Percentiles rank a stretch among this genome's conserved stretches.
phyloP scores from a whole-genome alignment of 2,888 invertebrate species.

The Eledone cirrhosa region DNA sequence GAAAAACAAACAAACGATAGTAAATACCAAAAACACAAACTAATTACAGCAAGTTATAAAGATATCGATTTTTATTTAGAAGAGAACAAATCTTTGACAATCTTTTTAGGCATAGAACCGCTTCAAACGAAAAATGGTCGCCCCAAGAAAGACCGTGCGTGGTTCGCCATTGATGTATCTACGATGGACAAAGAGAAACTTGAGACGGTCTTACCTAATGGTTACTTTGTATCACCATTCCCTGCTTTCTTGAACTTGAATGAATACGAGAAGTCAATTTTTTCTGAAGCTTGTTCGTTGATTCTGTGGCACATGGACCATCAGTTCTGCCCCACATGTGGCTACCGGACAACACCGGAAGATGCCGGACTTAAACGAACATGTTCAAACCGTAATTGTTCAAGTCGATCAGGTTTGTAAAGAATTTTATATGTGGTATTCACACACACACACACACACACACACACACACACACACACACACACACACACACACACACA shows the following conservation, averaged over 20 bases:
- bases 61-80: constrained; percentile 43
- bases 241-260: constrained; percentile 53
- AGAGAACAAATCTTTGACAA: constrained; percentile 44
- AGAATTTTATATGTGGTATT: too few relatives aligned
- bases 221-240: constrained; percentile 44
- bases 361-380: constrained; percentile 63
- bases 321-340: constrained; percentile 68
- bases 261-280: constrained; percentile 59
- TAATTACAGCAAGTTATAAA: constrained; percentile 44
- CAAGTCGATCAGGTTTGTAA: constrained; percentile 56
- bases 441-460: too few relatives aligned
- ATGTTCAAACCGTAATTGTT: constrained; percentile 57
- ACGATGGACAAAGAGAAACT: constrained; percentile 41
- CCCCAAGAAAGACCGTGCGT: constrained; percentile 43
- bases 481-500: too few relatives aligned
- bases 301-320: constrained; percentile 67
- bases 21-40: constrained; percentile 39
- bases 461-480: too few relatives aligned
- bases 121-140: constrained; percentile 37
- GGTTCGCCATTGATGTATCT: constrained; percentile 60
- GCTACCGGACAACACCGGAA: constrained; percentile 53
- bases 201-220: constrained; percentile 38
- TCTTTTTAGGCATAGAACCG: constrained; percentile 59
- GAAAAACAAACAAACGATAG: constrained; percentile 35
- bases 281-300: constrained; percentile 65